Base-by-base conservation (phyloP, 2,888 invertebrate species). In the Drosophila percnosoma region DNA sequence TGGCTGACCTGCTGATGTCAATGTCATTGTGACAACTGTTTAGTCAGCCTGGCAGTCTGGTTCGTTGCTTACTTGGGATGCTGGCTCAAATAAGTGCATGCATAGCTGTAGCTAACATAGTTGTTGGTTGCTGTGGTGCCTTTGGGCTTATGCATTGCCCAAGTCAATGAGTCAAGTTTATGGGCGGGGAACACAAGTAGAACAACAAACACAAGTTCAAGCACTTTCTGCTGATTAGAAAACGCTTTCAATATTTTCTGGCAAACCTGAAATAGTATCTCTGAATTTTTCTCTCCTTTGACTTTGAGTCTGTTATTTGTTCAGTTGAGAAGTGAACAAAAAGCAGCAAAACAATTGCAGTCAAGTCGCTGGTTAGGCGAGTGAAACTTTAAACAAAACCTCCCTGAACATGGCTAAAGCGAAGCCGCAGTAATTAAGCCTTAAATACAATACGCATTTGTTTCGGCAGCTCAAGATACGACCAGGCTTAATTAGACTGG, bases 221-320 rank as follows among this genome's bases (percentile, higher is more conserved):
- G 80, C 85, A 85, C 85, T 86, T 77, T 86, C 71, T 80, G 71
- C 78, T 87, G 85, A 86, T 86, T 86, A 86, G 87, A 86, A 85
- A 84, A 82, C 62, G 62, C 69, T 80, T 82, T 82, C 83, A 86
- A 84, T 83, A 84, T 78, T 83, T 80, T 45, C 52, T 49, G 49
- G 53, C 27, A 70, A 58, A 52, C 42, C 31, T 59, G 71, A 60
- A 57, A 48, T 18, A 48, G 42, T 61, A 53, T 67, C 40, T 27
- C n/a, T 57, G 40, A 15, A 29, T 40, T n/a, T 40, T 29, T 24
- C 18, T 27, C n/a, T 62, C 13, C 24, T 27, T n/a, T 29, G 40
- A 18, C 8, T 55, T 57, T 40, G 42, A 21, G 33, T 49, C 31
- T 55, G 36, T 31, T 48, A 42, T 24, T 40, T 36, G 38, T 40